phyloP scores from a whole-genome alignment of 2,113 vertebrate species.

The Henicopernis longicauda region DNA sequence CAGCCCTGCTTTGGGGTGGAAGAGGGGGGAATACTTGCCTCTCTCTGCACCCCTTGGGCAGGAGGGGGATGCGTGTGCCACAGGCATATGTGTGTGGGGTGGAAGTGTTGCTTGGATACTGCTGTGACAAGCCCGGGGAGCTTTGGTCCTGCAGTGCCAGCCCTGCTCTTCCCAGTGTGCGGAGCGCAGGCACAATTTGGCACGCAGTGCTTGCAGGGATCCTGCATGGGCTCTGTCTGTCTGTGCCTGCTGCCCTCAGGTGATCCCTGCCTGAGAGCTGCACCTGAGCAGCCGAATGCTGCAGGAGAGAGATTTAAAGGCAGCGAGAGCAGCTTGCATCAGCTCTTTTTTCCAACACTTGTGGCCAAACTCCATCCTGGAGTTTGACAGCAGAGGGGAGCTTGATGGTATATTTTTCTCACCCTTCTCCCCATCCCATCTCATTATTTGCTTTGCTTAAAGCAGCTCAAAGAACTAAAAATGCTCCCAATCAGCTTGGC shows the following conservation, averaged over 20 bases:
- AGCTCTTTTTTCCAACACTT: not conserved
- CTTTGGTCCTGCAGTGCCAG: not conserved
- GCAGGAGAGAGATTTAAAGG: not conserved
- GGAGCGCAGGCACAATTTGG: rapidly evolving
- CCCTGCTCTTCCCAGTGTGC: not conserved
- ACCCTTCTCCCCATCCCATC: slow-evolving; percentile 12
- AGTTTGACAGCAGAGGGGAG: not conserved
- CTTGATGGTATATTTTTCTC: slow-evolving; percentile 4
- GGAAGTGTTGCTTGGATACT: slow-evolving; percentile 51
- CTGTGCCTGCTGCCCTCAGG: not conserved
- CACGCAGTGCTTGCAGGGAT: not conserved
- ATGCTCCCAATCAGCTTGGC: slow-evolving; percentile 43
- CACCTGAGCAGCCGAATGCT: not conserved
- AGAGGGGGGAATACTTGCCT: not conserved
- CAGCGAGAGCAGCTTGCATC: not conserved
- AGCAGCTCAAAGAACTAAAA: slow-evolving; percentile 62
- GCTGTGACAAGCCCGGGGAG: not conserved
- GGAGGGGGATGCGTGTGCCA: not conserved
- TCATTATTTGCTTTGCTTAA: slow-evolving; percentile 58
- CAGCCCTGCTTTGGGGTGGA: rapidly evolving
- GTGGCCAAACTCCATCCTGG: not conserved
- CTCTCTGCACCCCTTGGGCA: rapidly evolving
- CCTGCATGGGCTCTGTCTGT: rapidly evolving
- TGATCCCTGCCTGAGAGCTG: not conserved
- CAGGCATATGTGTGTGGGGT: not conserved